phyloP scores from a whole-genome alignment of 2,888 invertebrate genomes.

The Lamellibrachia columna region DNA sequence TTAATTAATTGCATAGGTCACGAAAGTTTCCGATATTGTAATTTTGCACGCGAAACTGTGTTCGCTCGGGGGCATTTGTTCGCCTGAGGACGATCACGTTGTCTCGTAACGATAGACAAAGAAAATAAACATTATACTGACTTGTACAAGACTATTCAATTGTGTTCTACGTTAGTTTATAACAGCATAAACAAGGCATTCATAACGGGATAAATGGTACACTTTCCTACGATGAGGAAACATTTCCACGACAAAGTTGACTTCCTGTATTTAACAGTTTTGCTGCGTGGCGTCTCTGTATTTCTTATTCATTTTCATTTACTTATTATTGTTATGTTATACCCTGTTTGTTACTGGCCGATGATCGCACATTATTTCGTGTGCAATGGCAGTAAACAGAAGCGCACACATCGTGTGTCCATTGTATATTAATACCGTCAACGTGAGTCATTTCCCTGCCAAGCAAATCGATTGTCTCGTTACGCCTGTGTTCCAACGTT shows the following conservation, averaged over 20 bases:
- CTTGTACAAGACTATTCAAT: background rate
- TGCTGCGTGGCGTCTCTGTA: background rate
- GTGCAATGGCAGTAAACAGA: background rate
- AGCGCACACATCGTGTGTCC: background rate
- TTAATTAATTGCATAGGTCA: conserved; percentile 2
- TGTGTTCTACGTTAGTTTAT: background rate
- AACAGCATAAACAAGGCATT: background rate
- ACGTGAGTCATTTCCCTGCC: background rate
- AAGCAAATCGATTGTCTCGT: background rate
- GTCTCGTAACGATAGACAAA: background rate
- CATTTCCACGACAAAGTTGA: background rate
- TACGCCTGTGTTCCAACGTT: background rate
- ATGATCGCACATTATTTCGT: background rate
- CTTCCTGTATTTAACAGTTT: background rate
- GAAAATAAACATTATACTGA: background rate
- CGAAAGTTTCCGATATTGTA: background rate
- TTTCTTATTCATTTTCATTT: background rate
- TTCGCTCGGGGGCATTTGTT: background rate
- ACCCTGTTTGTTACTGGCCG: background rate
- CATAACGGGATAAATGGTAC: background rate
- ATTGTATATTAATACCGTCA: background rate
- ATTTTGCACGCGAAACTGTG: background rate
- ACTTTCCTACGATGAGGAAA: background rate
- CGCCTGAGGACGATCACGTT: background rate
- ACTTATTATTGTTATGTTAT: background rate